phyloP scores from a whole-genome alignment of 2,797 vertebrate genomes.

The Fistularia commersonii region DNA sequence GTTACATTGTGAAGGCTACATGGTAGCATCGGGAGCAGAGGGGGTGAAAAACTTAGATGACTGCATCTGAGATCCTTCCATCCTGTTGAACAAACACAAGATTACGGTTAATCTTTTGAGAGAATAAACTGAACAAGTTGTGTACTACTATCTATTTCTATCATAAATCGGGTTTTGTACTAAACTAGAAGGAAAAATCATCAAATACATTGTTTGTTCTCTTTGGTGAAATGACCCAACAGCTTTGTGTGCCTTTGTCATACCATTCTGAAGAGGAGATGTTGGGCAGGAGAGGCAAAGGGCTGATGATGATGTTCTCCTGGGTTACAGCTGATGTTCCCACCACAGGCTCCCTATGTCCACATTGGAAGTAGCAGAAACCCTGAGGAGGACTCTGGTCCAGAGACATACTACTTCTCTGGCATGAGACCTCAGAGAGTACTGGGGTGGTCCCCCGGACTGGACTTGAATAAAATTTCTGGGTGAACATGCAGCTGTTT shows the following conservation, averaged over 20 bases:
- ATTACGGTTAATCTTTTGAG: too few relatives aligned
- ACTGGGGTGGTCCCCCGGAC: slow-evolving; percentile 23
- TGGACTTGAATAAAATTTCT: slow-evolving; percentile 36
- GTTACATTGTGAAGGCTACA: slow-evolving; percentile 38
- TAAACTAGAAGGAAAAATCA: too few relatives aligned
- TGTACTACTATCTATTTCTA: too few relatives aligned
- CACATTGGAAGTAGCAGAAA: slow-evolving; percentile 66
- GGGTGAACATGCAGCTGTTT: slow-evolving; percentile 71
- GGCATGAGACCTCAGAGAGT: slow-evolving; percentile 15
- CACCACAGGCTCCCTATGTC: slow-evolving; percentile 32
- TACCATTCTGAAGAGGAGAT: slow-evolving; percentile 31
- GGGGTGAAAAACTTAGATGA: slow-evolving; percentile 19
- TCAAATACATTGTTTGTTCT: neutral
- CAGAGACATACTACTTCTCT: slow-evolving; percentile 14
- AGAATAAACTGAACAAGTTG: too few relatives aligned
- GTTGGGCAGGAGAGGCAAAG: slow-evolving; percentile 14
- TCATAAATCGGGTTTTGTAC: too few relatives aligned
- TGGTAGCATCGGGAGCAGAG: slow-evolving; percentile 24
- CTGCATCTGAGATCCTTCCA: slow-evolving; percentile 16
- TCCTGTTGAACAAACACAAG: slow-evolving; percentile 31
- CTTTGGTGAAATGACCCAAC: neutral
- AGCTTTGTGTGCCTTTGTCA: slow-evolving; percentile 45
- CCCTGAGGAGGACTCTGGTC: slow-evolving; percentile 54
- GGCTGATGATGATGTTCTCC: slow-evolving; percentile 43
- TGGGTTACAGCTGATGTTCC: slow-evolving; percentile 39